These are phyloP conservation scores for Tipula unca DNA, from an alignment of 2,888 invertebrate species.

Conservation along the genomic window DNA sequence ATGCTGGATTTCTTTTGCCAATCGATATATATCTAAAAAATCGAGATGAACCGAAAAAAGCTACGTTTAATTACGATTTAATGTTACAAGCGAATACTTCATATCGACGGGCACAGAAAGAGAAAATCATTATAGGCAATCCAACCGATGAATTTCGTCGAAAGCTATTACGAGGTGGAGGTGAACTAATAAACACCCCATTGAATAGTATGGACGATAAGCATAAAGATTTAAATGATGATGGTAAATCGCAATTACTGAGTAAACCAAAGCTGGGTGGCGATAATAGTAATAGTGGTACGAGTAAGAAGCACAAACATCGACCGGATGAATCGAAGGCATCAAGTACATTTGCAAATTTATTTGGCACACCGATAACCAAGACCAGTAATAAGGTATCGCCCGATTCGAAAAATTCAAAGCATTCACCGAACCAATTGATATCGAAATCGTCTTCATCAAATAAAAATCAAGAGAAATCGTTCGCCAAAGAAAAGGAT, in stretches of 20 bases:
- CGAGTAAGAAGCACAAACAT: slow-evolving; percentile 50
- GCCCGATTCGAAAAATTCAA: slow-evolving; percentile 54
- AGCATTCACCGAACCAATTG: slow-evolving; percentile 40
- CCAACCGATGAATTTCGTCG: slow-evolving; percentile 84
- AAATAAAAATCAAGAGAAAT: slow-evolving; percentile 21
- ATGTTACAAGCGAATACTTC: slow-evolving; percentile 68
- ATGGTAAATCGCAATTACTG: slow-evolving; percentile 50
- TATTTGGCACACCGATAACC: slow-evolving; percentile 77
- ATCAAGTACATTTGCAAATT: slow-evolving; percentile 60
- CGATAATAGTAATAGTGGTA: slow-evolving; percentile 21
- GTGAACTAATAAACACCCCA: slow-evolving; percentile 43
- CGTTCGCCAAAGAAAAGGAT: slow-evolving; percentile 33
- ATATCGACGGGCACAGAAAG: slow-evolving; percentile 60
- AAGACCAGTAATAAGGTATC: slow-evolving; percentile 52
- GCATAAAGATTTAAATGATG: slow-evolving; percentile 49
- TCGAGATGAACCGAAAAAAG: slow-evolving; percentile 82
- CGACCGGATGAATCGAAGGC: slow-evolving; percentile 50
- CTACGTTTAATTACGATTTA: slow-evolving; percentile 77
- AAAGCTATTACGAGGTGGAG: slow-evolving; percentile 83
- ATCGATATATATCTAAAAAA: slow-evolving; percentile 85
- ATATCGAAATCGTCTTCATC: slow-evolving; percentile 28
- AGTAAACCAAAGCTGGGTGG: slow-evolving; percentile 59
- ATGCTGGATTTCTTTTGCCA: slow-evolving; percentile 85
- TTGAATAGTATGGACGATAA: slow-evolving; percentile 46
- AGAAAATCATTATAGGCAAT: slow-evolving; percentile 75